Evolutionary conservation across 2,113 vertebrate genomes (phyloP), one percentile per base, ranked within the genome.

Genomic region (Cercopithecus mona): DNA sequence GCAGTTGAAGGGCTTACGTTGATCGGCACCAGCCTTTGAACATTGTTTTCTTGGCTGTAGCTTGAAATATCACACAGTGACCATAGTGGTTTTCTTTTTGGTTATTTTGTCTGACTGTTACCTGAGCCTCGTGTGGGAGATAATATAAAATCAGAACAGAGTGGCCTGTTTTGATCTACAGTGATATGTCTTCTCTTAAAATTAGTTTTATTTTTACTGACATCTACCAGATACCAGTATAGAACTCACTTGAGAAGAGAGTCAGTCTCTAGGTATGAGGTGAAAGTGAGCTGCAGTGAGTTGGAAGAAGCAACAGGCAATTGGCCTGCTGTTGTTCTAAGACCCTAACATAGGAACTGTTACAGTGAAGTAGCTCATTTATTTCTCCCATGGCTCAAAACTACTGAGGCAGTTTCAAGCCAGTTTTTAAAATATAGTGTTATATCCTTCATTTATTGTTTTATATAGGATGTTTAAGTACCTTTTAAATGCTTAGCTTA

Each of bases 401-500:
- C 30, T 61, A 22, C 55, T 35, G 35, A 80, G 70, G 57, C 32
- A 52, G 7, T 87, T 96, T 93, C 16, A 96, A 96, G 81, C 32
- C 84, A 85, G 2, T 43, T 96, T 97, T 76, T 32, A 87, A 95
- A 94, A 82, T 82, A 22, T 12, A 40, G n/a, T 92, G 25, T 76
- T 90, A 43, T 7, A 78, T 30, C 57, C 90, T 96, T 80, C 45
- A 82, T 84, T 72, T 93, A 57, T 66, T 88, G 22, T 82, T 92
- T 92, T 89, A 73, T 76, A 23, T 70, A 59, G 30, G 81, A 61
- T 38, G 16, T 95, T 93, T 73, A 96, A 91, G 25, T 96, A 32
- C 32, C 55, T 85, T 82, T 97, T 94, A 91, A 88, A 72, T 73
- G 50, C 50, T 66, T 92, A 94, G 76, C 52, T 94, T 92, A 70